Evolutionary conservation across 2,797 vertebrate genomes (phyloP).

Genomic region (Leucoraja ocellata): DNA sequence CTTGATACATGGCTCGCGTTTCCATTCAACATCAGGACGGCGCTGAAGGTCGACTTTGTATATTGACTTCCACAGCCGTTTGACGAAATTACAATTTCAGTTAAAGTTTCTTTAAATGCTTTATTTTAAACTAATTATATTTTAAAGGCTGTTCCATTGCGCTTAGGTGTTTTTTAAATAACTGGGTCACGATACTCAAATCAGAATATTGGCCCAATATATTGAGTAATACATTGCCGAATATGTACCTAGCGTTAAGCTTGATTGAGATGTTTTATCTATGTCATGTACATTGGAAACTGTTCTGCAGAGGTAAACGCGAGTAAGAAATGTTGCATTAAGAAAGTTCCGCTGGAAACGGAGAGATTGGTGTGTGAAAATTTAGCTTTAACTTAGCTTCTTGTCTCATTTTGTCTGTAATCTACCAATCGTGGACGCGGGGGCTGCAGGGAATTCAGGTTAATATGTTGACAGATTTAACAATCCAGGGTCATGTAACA

Average conservation of each 20-base stretch:
- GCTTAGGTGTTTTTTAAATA: too few relatives aligned
- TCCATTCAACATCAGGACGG: neutral
- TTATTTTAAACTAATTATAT: too few relatives aligned
- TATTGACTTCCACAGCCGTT: neutral
- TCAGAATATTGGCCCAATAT: neutral
- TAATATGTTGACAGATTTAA: slow-evolving; percentile 99
- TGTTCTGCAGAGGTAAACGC: neutral
- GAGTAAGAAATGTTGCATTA: neutral
- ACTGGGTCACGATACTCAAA: neutral
- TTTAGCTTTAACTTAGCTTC: neutral
- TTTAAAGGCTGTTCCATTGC: too few relatives aligned
- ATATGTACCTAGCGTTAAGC: too few relatives aligned
- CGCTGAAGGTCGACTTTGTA: neutral
- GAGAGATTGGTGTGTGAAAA: neutral
- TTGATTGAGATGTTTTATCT: neutral
- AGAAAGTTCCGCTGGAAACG: slow-evolving; percentile 23
- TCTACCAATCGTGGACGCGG: slow-evolving; percentile 63
- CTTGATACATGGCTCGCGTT: neutral
- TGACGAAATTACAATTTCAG: neutral
- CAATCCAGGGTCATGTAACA: slow-evolving; percentile 91
- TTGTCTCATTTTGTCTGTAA: slow-evolving; percentile 44
- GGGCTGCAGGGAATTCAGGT: slow-evolving; percentile 98
- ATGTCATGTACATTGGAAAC: too few relatives aligned
- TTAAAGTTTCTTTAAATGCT: neutral
- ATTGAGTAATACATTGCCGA: too few relatives aligned